phyloP scores from a whole-genome alignment of 1,140 invertebrate genomes.

The Rhagoletis zephyria region DNA sequence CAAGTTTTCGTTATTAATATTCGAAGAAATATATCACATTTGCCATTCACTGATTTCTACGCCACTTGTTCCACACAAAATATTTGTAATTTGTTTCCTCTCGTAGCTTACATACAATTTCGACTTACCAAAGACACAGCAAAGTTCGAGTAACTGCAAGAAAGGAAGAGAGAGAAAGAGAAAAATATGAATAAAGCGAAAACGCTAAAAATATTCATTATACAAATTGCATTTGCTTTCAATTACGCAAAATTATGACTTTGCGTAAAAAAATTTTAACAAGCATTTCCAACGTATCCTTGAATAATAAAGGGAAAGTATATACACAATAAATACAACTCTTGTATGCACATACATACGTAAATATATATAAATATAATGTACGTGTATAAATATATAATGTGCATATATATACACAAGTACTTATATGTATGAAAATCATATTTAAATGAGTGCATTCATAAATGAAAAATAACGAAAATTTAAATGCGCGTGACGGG shows the following conservation, averaged over 20 bases:
- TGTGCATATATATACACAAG: not conserved
- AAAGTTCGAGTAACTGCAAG: slow-evolving; percentile 41
- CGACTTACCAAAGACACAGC: slow-evolving; percentile 39
- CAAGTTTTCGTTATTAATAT: not conserved
- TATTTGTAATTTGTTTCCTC: not conserved
- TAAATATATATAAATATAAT: not conserved
- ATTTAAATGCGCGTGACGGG: not conserved
- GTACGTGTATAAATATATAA: no score
- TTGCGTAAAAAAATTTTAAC: slow-evolving; percentile 1
- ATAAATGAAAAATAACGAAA: slow-evolving; percentile 41
- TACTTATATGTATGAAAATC: not conserved
- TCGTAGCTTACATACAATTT: not conserved
- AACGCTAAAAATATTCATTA: slow-evolving; percentile 28
- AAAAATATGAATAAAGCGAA: slow-evolving; percentile 16
- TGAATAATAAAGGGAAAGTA: not conserved
- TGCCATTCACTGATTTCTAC: not conserved
- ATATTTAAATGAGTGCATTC: not conserved
- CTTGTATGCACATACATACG: not conserved
- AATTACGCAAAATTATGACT: slow-evolving; percentile 45
- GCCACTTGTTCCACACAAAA: not conserved
- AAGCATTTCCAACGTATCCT: not conserved
- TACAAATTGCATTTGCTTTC: slow-evolving; percentile 49
- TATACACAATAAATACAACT: not conserved
- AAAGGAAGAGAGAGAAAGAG: not conserved
- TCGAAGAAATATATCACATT: not conserved